These are phyloP conservation scores for Apotomis turbidana DNA, from an alignment of 2,888 invertebrate species.

Conservation along the genomic window DNA sequence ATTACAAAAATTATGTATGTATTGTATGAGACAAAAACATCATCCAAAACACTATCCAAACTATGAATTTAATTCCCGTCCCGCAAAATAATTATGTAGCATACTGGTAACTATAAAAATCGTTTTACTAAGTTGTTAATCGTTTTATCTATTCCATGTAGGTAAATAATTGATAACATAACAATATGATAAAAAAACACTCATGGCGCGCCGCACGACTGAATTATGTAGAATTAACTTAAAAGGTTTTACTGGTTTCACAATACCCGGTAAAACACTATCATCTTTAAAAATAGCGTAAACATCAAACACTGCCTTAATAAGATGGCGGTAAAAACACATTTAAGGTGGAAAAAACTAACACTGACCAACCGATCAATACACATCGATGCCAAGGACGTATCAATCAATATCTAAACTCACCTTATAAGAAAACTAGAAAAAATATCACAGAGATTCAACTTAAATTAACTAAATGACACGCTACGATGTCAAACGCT, in stretches of 20 bases:
- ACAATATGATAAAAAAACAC: neutral
- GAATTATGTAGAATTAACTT: neutral
- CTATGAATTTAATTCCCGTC: no score
- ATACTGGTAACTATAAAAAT: neutral
- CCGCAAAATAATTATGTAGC: neutral
- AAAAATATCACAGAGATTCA: constrained; percentile 39
- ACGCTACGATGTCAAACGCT: neutral
- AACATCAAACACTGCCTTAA: neutral
- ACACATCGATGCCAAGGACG: constrained; percentile 1
- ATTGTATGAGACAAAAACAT: no score
- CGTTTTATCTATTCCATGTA: neutral
- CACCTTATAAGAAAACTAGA: constrained; percentile 40
- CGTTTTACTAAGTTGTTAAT: neutral
- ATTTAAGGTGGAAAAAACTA: neutral
- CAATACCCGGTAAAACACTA: neutral
- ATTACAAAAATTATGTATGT: no score
- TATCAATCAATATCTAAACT: constrained; percentile 7
- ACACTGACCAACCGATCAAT: neutral
- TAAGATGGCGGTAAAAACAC: neutral
- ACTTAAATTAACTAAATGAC: constrained; percentile 6
- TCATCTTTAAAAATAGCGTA: neutral
- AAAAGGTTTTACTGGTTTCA: neutral
- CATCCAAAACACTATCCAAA: no score
- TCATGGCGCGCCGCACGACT: neutral
- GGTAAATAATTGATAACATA: neutral